Percentiles rank a stretch among this genome's conserved stretches.
These are phyloP conservation scores for Butorides virescens DNA, from an alignment of 2,113 vertebrate genomes.

Conservation along the genomic window DNA sequence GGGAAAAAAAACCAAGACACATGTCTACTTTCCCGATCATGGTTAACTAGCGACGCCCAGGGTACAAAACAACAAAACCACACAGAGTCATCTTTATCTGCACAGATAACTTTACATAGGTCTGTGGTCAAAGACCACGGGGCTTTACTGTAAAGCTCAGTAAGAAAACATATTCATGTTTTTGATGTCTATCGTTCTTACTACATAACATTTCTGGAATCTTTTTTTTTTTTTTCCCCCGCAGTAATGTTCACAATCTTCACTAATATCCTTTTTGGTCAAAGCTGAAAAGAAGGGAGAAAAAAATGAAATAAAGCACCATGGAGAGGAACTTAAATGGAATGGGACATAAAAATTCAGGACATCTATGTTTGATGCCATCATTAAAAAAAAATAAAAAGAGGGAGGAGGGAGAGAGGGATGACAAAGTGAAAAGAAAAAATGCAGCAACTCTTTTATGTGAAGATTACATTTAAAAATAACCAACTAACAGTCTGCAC, in stretches of 20 bases:
- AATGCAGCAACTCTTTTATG: conserved; percentile 74
- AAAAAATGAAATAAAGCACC: not conserved
- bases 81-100: conserved; percentile 18
- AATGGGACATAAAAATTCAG: conserved; percentile 60
- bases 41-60: not conserved
- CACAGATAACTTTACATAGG: not conserved
- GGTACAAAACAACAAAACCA: conserved; percentile 16
- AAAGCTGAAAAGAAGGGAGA: not conserved
- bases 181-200: not conserved
- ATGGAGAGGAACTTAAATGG: not conserved
- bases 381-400: conserved; percentile 47
- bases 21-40: not conserved
- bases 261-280: not conserved
- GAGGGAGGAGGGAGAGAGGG: not conserved
- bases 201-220: not conserved
- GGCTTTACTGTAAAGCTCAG: conserved; percentile 32
- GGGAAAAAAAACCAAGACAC: not conserved
- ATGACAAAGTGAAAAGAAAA: conserved; percentile 69
- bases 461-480: conserved; percentile 82
- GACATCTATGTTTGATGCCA: conserved; percentile 29
- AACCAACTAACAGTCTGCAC: conserved; percentile 77
- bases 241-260: not conserved
- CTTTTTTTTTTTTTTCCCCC: not conserved
- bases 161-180: not conserved
- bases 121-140: conserved; percentile 35